Conservation (phyloP, 2,888 invertebrate genomes). For the Hyposoter didymator region DNA sequence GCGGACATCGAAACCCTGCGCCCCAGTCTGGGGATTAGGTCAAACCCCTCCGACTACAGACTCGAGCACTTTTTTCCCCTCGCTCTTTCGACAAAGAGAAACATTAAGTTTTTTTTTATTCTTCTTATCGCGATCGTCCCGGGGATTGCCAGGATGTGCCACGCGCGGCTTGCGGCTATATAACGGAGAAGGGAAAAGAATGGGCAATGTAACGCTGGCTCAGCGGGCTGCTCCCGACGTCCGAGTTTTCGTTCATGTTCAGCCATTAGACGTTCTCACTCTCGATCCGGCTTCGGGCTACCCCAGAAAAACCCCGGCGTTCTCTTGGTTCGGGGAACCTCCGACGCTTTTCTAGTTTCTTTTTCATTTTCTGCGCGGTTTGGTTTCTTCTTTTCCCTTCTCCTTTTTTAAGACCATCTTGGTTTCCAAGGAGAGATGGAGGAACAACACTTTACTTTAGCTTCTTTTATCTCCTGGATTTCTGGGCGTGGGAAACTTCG, state of each 20-base stretch:
- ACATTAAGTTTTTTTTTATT: constrained; percentile 60
- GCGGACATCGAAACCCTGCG: constrained; percentile 54
- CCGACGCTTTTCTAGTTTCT: constrained; percentile 58
- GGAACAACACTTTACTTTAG: constrained; percentile 60
- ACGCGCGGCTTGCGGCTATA: constrained; percentile 39
- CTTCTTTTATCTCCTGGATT: constrained; percentile 52
- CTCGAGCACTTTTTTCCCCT: constrained; percentile 31
- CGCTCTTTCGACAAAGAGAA: constrained; percentile 58
- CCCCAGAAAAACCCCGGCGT: constrained; percentile 58
- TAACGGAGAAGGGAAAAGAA: constrained; percentile 57
- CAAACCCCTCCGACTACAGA: constrained; percentile 4
- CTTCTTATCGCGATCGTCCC: constrained; percentile 53
- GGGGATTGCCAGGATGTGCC: constrained; percentile 55
- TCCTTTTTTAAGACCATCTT: constrained; percentile 17
- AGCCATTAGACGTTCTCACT: constrained; percentile 66
- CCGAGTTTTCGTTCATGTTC: constrained; percentile 51
- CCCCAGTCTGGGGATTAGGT: constrained; percentile 58
- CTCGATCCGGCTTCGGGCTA: constrained; percentile 35
- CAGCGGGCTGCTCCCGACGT: constrained; percentile 62
- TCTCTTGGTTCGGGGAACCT: constrained; percentile 61
- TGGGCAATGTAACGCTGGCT: constrained; percentile 66
- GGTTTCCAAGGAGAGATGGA: constrained; percentile 30
- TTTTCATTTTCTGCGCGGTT: constrained; percentile 39
- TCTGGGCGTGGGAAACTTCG: constrained; percentile 47
- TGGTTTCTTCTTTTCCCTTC: constrained; percentile 8